A percentile compares a stretch with the other conserved stretches of the same genome.
phyloP scores from a whole-genome alignment of 2,113 vertebrate species.

The Chunga burmeisteri region DNA sequence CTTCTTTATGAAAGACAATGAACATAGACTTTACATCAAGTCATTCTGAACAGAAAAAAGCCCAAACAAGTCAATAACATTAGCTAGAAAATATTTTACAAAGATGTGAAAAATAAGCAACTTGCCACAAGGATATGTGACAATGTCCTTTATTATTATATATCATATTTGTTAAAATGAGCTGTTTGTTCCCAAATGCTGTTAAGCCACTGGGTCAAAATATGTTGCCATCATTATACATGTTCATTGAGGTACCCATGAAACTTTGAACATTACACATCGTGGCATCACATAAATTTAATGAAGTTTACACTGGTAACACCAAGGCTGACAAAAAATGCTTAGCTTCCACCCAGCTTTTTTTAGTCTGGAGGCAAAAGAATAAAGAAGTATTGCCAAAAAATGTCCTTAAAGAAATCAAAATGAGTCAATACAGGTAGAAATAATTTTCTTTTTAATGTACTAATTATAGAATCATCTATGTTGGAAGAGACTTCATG shows the following conservation, averaged over 20 bases:
- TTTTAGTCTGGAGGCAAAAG: not conserved
- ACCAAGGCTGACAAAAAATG: not conserved
- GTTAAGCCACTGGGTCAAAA: not conserved
- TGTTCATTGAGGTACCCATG: not conserved
- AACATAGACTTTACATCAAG: not conserved
- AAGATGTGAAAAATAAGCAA: not conserved
- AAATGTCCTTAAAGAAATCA: not conserved
- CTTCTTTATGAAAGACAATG: not conserved
- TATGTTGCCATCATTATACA: not conserved
- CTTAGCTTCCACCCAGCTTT: not conserved
- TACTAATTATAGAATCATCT: not conserved
- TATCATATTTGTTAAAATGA: not conserved
- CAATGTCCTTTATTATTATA: not conserved
- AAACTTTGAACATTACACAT: not conserved
- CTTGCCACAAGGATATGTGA: not conserved
- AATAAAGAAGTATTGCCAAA: not conserved
- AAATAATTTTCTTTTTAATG: not conserved
- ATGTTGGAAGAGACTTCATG: not conserved
- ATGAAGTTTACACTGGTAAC: not conserved
- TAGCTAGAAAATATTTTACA: not conserved
- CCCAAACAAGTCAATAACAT: not conserved
- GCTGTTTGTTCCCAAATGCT: not conserved
- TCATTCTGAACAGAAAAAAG: not conserved
- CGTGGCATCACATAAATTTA: not conserved
- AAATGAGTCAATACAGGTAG: not conserved